Percentiles rank a stretch among this genome's conserved stretches.
Conservation (phyloP, 2,888 invertebrate species). For the Tethea ocularis region DNA sequence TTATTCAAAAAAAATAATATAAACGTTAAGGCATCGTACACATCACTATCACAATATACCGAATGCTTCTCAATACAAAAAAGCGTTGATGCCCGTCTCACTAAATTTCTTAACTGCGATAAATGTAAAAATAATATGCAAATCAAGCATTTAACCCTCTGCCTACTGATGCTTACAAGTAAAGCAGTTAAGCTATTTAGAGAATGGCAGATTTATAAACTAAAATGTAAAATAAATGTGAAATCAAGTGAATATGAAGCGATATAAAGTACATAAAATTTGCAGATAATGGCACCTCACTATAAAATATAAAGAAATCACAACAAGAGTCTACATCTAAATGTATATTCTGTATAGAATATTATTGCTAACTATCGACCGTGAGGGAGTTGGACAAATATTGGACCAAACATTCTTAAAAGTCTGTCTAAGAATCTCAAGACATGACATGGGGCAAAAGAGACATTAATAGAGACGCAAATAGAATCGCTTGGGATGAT, state of each 20-base stretch:
- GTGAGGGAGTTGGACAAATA: slow-evolving; percentile 32
- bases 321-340: slow-evolving; percentile 56
- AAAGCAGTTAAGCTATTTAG: slow-evolving; percentile 54
- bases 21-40: slow-evolving; percentile 77
- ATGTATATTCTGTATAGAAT: slow-evolving; percentile 34
- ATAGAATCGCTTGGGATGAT: too few species aligned
- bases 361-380: slow-evolving; percentile 32
- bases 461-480: not conserved
- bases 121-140: slow-evolving; percentile 4
- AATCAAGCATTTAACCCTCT: slow-evolving; percentile 9
- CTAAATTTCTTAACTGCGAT: slow-evolving; percentile 57
- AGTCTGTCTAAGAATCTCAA: not conserved
- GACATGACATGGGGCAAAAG: not conserved
- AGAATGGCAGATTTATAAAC: slow-evolving; percentile 40
- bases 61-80: slow-evolving; percentile 50
- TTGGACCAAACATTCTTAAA: slow-evolving; percentile 21
- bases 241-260: slow-evolving; percentile 57
- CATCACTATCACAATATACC: slow-evolving; percentile 75
- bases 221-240: slow-evolving; percentile 57
- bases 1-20: slow-evolving; percentile 73
- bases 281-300: slow-evolving; percentile 78
- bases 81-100: slow-evolving; percentile 49
- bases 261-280: slow-evolving; percentile 59
- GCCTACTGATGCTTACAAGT: slow-evolving; percentile 1
- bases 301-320: slow-evolving; percentile 65